Percentiles rank a stretch among this genome's conserved stretches.
phyloP scores from a whole-genome alignment of 23 tunicate genomes.

The Trididemnum clinides region DNA sequence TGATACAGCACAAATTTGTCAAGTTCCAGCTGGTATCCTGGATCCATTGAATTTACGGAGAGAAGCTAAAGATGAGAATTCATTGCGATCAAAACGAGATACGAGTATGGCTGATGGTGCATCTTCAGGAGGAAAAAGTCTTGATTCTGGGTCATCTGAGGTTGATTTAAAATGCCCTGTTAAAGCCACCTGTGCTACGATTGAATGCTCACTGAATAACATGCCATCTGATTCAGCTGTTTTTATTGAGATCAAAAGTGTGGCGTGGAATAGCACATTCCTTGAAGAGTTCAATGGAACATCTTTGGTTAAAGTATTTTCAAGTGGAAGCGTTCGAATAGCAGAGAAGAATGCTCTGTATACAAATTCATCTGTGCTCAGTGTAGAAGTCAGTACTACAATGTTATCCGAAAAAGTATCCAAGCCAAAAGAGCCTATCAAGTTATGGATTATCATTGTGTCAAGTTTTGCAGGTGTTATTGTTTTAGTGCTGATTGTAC shows the following conservation, averaged over 20 bases:
- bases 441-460: slow-evolving; percentile 68
- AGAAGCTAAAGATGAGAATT: neutral
- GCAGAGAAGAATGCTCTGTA: slow-evolving; percentile 43
- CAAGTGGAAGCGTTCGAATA: slow-evolving; percentile 42
- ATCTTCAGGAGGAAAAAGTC: neutral
- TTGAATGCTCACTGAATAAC: slow-evolving; percentile 54
- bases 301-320: slow-evolving; percentile 47
- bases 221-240: slow-evolving; percentile 18
- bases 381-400: slow-evolving; percentile 38
- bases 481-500: slow-evolving; percentile 70
- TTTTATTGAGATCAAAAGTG: slow-evolving; percentile 49
- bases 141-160: neutral
- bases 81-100: neutral
- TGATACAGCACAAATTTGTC: neutral
- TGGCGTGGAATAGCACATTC: slow-evolving; percentile 90
- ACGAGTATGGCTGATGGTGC: neutral
- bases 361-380: slow-evolving; percentile 37
- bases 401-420: slow-evolving; percentile 50
- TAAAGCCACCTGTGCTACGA: slow-evolving; percentile 37
- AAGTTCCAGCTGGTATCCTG: neutral
- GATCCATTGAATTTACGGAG: slow-evolving; percentile 4
- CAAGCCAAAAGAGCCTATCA: slow-evolving; percentile 21
- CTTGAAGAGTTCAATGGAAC: slow-evolving; percentile 64
- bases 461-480: slow-evolving; percentile 79
- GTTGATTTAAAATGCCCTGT: slow-evolving; percentile 14